Evolutionary conservation across 30 jellyfish, hydroid and myxozoan species (phyloP), one percentile per base, ranked within the genome.

Genomic region (Turritopsis dohrnii): DNA sequence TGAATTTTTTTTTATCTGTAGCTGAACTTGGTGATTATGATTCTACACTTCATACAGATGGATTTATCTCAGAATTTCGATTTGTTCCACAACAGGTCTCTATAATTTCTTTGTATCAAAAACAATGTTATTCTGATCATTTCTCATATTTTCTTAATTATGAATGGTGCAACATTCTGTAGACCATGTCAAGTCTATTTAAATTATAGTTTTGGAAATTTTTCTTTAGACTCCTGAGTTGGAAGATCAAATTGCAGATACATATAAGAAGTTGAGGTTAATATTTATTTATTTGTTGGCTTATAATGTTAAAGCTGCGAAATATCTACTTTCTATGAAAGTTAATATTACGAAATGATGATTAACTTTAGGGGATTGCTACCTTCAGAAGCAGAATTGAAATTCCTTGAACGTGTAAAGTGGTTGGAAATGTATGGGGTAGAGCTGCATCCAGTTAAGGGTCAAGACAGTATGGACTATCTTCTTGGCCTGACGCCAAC

Each of bases 361-460:
- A n/a, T n/a, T n/a, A n/a, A n/a, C n/a, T n/a, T 5, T 84, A 94
- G 99, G 73, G 99, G 99, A 74, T 91, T 90, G 82, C 91, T 87
- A 20, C 99, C 99, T 18, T 80, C 99, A 22, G 99, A 89, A 24
- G 92, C 97, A 1, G 99, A 94, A 71, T 60, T 80, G 19, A 94
- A 94, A 71, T 94, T 94, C 74, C 87, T 94, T 53, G 99, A 94
- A 72, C 97, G 97, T 76, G 99, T 94, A 26, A 94, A 94, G 84
- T 94, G 99, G 99, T 83, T 89, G 74, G 99, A 94, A 65, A 94
- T 94, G 99, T 94, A 94, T 77, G 99, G 99, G 26, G 97, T 94
- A 71, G 99, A 94, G 31, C 85, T 94, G 66, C 96, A 94, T 83
- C 97, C 97, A 17, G 99, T 94, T 20, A 86, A 94, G 95, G 99